A percentile compares a stretch with the other conserved stretches of the same genome.
Conservation (phyloP, 2,797 vertebrate genomes). For the Bryconaethiops microstoma region DNA sequence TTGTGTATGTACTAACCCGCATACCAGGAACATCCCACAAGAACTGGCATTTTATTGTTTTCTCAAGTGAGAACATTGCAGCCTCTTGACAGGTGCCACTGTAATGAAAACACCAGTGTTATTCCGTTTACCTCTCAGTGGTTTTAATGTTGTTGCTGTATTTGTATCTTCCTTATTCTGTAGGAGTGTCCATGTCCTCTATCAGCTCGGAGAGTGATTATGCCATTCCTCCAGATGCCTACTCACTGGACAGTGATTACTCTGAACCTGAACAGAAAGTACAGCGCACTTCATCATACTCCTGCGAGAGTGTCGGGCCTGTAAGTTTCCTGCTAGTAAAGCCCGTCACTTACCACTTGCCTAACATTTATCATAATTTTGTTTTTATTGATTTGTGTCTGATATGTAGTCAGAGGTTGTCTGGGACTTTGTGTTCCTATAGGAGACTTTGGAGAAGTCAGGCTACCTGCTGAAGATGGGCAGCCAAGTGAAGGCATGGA, state of each 20-base stretch:
- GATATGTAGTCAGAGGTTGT: not conserved
- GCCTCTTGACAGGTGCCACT: too few species aligned
- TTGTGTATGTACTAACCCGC: too few species aligned
- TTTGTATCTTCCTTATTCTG: not conserved
- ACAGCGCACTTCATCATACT: constrained; percentile 91
- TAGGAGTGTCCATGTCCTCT: constrained; percentile 95
- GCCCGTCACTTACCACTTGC: not conserved
- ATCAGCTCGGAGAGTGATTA: constrained; percentile 96
- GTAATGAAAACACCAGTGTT: too few species aligned
- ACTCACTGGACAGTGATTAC: constrained; percentile 90
- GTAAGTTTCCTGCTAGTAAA: constrained; percentile 69
- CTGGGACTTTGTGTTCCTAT: constrained; percentile 10
- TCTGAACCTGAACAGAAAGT: constrained; percentile 96
- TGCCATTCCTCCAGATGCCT: constrained; percentile 94
- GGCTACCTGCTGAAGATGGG: constrained; percentile 97
- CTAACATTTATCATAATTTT: not conserved
- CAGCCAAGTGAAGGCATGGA: constrained; percentile 91
- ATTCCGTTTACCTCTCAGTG: too few species aligned
- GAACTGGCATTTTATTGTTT: too few species aligned
- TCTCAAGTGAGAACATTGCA: too few species aligned
- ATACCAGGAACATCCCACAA: too few species aligned
- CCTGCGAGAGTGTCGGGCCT: constrained; percentile 80
- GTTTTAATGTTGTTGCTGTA: not conserved
- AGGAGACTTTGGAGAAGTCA: constrained; percentile 93
- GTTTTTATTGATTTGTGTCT: not conserved